Conservation (phyloP, 2,888 invertebrate species). For the Sisyra nigra region DNA sequence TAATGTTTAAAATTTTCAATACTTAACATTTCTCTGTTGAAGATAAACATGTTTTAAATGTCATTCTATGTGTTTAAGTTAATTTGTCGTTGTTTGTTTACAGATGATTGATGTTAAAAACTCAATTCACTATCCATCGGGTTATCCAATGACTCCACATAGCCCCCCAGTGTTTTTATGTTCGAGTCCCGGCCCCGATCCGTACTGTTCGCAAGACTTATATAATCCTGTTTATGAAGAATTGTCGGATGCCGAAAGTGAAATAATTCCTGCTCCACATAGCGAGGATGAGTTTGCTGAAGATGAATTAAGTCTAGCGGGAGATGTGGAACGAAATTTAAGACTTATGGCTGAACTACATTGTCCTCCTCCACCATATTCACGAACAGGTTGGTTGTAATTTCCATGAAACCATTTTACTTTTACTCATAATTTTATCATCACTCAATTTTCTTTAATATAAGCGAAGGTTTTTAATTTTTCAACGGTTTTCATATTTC, state of each 20-base stretch:
- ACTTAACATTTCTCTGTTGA: background rate
- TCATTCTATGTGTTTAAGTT: background rate
- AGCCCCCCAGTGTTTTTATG: slow-evolving; percentile 52
- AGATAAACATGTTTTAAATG: background rate
- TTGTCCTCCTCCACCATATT: slow-evolving; percentile 26
- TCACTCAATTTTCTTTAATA: no score
- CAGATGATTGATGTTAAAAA: slow-evolving; percentile 60
- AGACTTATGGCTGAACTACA: slow-evolving; percentile 18
- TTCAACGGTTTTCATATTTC: no score
- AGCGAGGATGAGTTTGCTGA: slow-evolving; percentile 78
- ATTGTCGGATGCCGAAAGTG: slow-evolving; percentile 47
- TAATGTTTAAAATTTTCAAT: no score
- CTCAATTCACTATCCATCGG: slow-evolving; percentile 39
- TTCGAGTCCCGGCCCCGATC: slow-evolving; percentile 48
- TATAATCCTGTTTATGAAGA: slow-evolving; percentile 75
- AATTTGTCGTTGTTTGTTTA: slow-evolving; percentile 19
- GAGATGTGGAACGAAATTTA: slow-evolving; percentile 22
- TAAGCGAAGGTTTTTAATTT: no score
- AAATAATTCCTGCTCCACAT: slow-evolving; percentile 38
- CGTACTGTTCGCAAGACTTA: slow-evolving; percentile 42
- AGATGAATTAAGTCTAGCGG: slow-evolving; percentile 53
- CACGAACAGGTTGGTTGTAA: slow-evolving; percentile 19
- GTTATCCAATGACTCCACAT: slow-evolving; percentile 40
- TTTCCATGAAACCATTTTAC: slow-evolving; percentile 27
- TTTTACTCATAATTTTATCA: no score